Conservation (phyloP, 2,797 vertebrate species). For the Propithecus perrieri region DNA sequence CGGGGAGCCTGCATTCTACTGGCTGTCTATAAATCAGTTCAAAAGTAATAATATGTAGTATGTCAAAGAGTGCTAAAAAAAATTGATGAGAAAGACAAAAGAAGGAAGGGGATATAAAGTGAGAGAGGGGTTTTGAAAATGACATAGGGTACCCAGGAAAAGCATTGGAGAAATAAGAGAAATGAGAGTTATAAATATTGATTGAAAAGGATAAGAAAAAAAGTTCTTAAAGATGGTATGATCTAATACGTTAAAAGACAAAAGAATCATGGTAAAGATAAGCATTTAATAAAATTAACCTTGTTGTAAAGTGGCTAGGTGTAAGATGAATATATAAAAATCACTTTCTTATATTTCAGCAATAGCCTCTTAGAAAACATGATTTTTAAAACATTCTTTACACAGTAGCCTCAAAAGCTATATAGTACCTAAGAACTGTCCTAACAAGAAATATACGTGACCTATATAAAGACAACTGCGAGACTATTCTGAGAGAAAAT, state of each 20-base stretch:
- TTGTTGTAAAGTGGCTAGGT: background rate
- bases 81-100: background rate
- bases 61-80: background rate
- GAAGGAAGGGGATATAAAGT: background rate
- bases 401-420: background rate
- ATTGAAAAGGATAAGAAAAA: background rate
- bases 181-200: background rate
- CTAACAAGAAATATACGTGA: background rate
- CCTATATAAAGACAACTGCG: constrained; percentile 45
- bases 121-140: background rate
- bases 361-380: background rate
- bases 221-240: background rate
- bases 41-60: background rate
- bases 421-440: background rate
- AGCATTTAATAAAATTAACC: background rate
- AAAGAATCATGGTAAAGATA: background rate
- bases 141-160: background rate
- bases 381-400: constrained; percentile 45
- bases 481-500: background rate
- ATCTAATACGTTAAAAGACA: background rate
- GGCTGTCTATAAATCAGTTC: background rate
- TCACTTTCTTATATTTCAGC: background rate
- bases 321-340: background rate
- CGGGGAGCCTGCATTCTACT: background rate
- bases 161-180: background rate